phyloP scores from a whole-genome alignment of 1,140 invertebrate species.

The Micrasema longulum region DNA sequence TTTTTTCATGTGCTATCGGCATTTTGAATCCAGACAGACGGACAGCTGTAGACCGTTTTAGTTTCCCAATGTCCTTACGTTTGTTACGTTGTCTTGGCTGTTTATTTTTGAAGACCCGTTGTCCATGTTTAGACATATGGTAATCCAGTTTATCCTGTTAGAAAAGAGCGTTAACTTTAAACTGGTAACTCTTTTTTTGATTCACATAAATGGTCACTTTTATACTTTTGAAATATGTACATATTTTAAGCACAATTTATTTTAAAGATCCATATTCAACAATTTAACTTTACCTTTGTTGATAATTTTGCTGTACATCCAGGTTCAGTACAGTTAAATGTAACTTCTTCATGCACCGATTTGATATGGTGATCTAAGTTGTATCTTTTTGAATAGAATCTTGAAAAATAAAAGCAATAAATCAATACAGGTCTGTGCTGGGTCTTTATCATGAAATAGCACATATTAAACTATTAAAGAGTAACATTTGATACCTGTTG shows the following conservation, averaged over 20 bases:
- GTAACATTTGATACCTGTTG: no score
- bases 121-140: constrained; percentile 38
- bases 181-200: no score
- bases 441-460: no score
- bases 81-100: constrained; percentile 28
- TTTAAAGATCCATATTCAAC: no score
- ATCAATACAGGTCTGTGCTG: no score
- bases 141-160: constrained; percentile 41
- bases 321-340: constrained; percentile 45
- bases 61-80: constrained; percentile 38
- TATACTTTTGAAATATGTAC: no score
- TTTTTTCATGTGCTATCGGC: constrained; percentile 33
- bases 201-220: no score
- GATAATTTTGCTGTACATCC: constrained; percentile 50
- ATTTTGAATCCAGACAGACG: constrained; percentile 38
- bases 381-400: constrained; percentile 45
- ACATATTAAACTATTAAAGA: no score
- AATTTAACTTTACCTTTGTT: constrained; percentile 37
- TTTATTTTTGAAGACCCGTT: constrained; percentile 13
- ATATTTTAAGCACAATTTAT: no score
- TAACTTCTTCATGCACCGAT: constrained; percentile 47
- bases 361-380: constrained; percentile 48
- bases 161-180: not conserved
- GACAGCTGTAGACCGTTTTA: constrained; percentile 44
- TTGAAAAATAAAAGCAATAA: constrained; percentile 23